Conservation (phyloP, 2,888 invertebrate species). For the Lampropteryx suffumata region DNA sequence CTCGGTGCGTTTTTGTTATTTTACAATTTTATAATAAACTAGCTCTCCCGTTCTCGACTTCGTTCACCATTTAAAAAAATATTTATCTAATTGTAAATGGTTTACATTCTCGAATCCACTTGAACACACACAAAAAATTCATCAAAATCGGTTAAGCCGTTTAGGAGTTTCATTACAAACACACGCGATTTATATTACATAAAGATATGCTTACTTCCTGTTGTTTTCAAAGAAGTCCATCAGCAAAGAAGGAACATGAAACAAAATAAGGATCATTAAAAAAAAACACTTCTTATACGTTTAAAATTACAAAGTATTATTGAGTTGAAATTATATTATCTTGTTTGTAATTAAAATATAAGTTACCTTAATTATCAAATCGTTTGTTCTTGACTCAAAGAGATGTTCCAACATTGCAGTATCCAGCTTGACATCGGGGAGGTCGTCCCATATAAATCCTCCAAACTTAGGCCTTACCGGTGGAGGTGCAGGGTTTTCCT, state of each 20-base stretch:
- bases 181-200: too few species aligned
- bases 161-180: too few species aligned
- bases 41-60: too few species aligned
- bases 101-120: too few species aligned
- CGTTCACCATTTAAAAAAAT: too few species aligned
- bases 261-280: conserved; percentile 36
- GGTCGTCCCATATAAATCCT: conserved; percentile 95
- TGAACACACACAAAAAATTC: too few species aligned
- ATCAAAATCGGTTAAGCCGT: too few species aligned
- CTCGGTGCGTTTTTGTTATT: too few species aligned
- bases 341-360: neutral
- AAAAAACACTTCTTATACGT: neutral
- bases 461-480: conserved; percentile 82
- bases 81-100: too few species aligned
- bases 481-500: conserved; percentile 86
- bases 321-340: too few species aligned
- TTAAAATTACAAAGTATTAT: too few species aligned
- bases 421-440: conserved; percentile 93
- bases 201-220: conserved; percentile 69
- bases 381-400: conserved; percentile 98
- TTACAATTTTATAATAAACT: too few species aligned
- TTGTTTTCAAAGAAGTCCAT: neutral
- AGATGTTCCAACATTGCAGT: conserved; percentile 96
- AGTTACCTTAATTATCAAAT: conserved; percentile 92
- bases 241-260: conserved; percentile 39